phyloP scores from a whole-genome alignment of 1,140 invertebrate species.

The Olivierus martensii region DNA sequence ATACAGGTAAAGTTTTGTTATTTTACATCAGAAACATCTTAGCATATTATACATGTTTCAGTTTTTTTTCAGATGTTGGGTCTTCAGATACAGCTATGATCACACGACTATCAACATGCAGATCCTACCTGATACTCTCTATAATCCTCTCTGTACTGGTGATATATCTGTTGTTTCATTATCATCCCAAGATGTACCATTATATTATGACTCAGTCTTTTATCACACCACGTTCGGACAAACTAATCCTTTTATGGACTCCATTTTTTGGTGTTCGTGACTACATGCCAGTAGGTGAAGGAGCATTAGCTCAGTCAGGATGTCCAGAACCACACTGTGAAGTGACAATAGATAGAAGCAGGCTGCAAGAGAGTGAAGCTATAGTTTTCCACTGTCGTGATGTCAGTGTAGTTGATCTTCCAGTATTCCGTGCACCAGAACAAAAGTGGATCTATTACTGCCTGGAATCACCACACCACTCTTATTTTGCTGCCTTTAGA shows the following conservation, averaged over 20 bases:
- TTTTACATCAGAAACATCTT: too few relatives aligned
- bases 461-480: slow-evolving; percentile 39
- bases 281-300: neutral
- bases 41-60: too few relatives aligned
- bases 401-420: slow-evolving; percentile 22
- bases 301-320: neutral
- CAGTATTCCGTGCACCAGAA: slow-evolving; percentile 25
- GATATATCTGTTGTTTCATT: too few relatives aligned
- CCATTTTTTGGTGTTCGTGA: slow-evolving; percentile 9
- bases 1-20: too few relatives aligned
- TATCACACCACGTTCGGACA: neutral
- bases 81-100: too few relatives aligned
- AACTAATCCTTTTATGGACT: slow-evolving; percentile 16
- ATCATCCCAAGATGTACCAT: too few relatives aligned
- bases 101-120: too few relatives aligned
- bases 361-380: slow-evolving; percentile 8
- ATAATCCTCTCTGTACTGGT: too few relatives aligned
- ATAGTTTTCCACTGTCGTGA: slow-evolving; percentile 21
- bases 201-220: too few relatives aligned
- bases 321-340: slow-evolving; percentile 7
- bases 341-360: slow-evolving; percentile 15
- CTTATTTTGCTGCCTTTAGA: slow-evolving; percentile 8
- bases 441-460: slow-evolving; percentile 47
- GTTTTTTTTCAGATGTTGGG: too few relatives aligned
- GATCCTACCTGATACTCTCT: too few relatives aligned